Percentiles rank a stretch among this genome's conserved stretches.
Conservation (phyloP, 2,888 invertebrate genomes). For the Melieria omissa region DNA sequence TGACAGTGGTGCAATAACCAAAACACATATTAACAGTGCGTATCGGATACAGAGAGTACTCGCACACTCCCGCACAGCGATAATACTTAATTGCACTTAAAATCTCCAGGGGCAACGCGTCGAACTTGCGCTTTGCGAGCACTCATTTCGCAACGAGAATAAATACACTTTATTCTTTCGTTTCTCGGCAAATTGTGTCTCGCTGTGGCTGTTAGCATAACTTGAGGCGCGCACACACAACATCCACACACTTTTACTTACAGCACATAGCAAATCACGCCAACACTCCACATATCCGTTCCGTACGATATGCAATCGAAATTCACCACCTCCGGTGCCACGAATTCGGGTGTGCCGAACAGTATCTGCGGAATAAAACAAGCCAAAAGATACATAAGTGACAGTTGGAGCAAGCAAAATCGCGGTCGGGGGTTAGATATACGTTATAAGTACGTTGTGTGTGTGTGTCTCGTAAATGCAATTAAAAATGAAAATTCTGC, state of each 20-base stretch:
- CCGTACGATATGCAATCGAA: constrained; percentile 96
- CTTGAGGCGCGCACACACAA: background rate
- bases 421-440: background rate
- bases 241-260: constrained; percentile 72
- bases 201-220: background rate
- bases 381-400: constrained; percentile 15
- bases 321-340: constrained; percentile 98
- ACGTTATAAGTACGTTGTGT: background rate
- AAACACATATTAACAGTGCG: no score
- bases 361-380: constrained; percentile 71
- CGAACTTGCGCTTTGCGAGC: no score
- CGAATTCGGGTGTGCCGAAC: constrained; percentile 98
- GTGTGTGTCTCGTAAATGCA: constrained; percentile 3
- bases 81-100: no score
- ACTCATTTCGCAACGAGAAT: background rate
- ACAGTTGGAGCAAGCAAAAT: background rate
- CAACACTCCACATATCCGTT: constrained; percentile 99
- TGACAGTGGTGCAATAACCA: no score
- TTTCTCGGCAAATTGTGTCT: background rate
- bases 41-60: no score
- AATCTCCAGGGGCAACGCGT: no score
- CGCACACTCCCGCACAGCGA: no score
- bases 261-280: constrained; percentile 98
- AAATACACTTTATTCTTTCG: background rate
- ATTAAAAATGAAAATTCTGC: constrained; percentile 28